Conservation (phyloP, 53 echinoderm and acorn worm species). For the Luidia sarsii region DNA sequence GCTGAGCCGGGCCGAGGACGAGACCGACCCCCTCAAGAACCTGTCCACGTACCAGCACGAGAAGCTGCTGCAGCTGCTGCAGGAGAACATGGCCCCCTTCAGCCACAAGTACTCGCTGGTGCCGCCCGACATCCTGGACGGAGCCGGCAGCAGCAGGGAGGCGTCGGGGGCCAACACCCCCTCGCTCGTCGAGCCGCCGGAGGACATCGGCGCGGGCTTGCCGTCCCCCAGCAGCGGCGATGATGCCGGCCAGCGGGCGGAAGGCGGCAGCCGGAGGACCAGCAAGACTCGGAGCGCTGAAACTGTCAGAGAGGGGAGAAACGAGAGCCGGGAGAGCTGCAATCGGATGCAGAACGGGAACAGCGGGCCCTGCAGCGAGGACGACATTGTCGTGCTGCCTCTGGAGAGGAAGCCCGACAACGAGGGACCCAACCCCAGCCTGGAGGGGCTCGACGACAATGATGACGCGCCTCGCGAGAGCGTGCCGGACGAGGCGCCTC, state of each 20-base stretch:
- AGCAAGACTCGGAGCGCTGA: not conserved
- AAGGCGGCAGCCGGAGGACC: not conserved
- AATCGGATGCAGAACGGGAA: not conserved
- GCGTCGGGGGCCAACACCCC: slow-evolving; percentile 64
- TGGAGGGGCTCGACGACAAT: not conserved
- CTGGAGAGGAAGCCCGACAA: not conserved
- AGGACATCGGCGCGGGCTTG: not conserved
- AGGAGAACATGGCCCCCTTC: slow-evolving; percentile 65
- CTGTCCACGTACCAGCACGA: slow-evolving; percentile 73
- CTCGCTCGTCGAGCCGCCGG: too few relatives aligned
- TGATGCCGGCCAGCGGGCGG: not conserved
- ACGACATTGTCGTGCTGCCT: slow-evolving; percentile 66
- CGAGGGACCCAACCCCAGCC: not conserved
- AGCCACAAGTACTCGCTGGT: slow-evolving; percentile 77
- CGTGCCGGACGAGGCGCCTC: not conserved
- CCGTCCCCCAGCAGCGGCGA: not conserved
- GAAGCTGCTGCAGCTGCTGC: slow-evolving; percentile 71
- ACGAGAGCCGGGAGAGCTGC: not conserved
- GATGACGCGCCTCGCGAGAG: not conserved
- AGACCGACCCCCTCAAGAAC: slow-evolving; percentile 60
- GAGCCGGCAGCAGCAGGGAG: slow-evolving; percentile 56
- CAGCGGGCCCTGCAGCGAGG: slow-evolving; percentile 62
- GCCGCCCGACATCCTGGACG: slow-evolving; percentile 69
- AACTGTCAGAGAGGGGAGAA: not conserved
- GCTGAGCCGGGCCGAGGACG: slow-evolving; percentile 36